phyloP scores from a whole-genome alignment of 2,113 vertebrate genomes.

The Nothobranchius kuhntae region DNA sequence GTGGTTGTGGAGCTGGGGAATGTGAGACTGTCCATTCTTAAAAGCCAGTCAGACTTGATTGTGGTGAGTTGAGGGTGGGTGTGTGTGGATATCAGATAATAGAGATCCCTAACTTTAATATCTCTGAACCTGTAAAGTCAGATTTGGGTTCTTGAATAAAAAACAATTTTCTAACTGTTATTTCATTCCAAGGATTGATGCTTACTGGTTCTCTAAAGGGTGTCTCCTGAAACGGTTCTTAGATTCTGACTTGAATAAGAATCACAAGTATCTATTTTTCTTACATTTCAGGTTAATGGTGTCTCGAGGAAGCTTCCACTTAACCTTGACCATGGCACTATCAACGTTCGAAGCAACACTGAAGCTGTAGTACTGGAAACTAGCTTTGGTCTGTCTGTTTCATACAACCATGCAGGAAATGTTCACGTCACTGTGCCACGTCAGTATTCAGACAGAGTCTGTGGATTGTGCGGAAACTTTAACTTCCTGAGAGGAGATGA shows the following conservation, averaged over 20 bases:
- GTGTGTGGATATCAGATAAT: no score
- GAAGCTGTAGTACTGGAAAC: conserved; percentile 75
- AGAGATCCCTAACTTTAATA: no score
- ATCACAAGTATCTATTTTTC: no score
- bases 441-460: conserved; percentile 76
- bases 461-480: conserved; percentile 88
- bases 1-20: conserved; percentile 70
- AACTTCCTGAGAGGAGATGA: conserved; percentile 78
- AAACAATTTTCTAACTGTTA: no score
- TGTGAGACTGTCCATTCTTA: conserved; percentile 73
- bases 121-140: no score
- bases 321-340: conserved; percentile 42
- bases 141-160: no score
- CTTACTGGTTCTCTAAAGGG: no score
- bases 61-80: conserved; percentile 75
- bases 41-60: conserved; percentile 66
- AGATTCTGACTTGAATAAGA: no score
- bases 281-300: conserved; percentile 77
- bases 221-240: no score
- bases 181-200: no score
- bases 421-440: conserved; percentile 79
- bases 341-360: conserved; percentile 71
- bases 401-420: conserved; percentile 73
- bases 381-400: conserved; percentile 75
- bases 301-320: conserved; percentile 81